Conservation (phyloP, 2,797 vertebrate species). For the Scomberomorus guttatus region DNA sequence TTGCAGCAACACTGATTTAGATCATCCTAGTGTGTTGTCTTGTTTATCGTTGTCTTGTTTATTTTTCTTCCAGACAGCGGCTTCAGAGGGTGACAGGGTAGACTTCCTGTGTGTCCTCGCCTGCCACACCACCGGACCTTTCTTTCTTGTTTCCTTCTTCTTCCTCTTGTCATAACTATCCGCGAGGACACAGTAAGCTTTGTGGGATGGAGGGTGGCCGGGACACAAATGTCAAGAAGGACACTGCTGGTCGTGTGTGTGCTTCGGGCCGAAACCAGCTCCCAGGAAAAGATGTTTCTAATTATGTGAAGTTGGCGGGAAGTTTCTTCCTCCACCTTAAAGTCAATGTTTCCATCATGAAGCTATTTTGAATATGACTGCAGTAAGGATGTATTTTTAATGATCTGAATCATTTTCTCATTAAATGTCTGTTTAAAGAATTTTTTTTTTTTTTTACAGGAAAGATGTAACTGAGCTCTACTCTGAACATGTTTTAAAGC, state of each 20-base stretch:
- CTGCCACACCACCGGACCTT: conserved; percentile 40
- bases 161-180: conserved; percentile 58
- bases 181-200: conserved; percentile 16
- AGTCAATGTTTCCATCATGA: conserved; percentile 1
- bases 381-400: background rate
- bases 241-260: conserved; percentile 11
- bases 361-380: background rate
- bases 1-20: conserved; percentile 45
- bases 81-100: conserved; percentile 47
- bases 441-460: too few relatives aligned
- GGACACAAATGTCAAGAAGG: conserved; percentile 1
- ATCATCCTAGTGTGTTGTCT: conserved; percentile 51
- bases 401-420: background rate
- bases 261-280: conserved; percentile 5
- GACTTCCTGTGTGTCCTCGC: conserved; percentile 12
- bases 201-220: background rate
- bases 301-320: conserved; percentile 55
- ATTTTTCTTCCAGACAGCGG: conserved; percentile 14
- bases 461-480: background rate
- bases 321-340: conserved; percentile 26
- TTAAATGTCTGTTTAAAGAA: background rate
- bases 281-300: conserved; percentile 51
- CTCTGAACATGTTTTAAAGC: too few relatives aligned
- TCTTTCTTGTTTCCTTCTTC: conserved; percentile 8
- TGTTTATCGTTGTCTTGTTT: conserved; percentile 50